phyloP scores from a whole-genome alignment of 1,140 invertebrate species.

The Metaphire vulgaris region DNA sequence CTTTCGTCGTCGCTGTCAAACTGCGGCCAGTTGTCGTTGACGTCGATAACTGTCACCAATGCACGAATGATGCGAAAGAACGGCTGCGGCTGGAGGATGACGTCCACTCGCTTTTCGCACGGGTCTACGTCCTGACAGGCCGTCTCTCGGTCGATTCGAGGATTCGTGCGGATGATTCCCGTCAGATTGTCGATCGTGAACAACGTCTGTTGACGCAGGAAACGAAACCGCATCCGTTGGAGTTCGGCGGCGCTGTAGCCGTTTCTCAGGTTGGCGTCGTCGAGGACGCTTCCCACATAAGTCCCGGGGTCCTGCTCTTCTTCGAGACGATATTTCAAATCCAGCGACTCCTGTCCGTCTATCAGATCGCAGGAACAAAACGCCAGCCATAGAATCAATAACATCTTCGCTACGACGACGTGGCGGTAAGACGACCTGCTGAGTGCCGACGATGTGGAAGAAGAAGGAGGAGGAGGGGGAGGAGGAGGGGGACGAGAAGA shows the following conservation, averaged over 20 bases:
- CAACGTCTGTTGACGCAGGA: neutral
- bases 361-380: neutral
- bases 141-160: slow-evolving; percentile 12
- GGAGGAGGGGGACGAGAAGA: too few relatives aligned
- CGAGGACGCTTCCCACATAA: neutral
- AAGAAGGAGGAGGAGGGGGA: neutral
- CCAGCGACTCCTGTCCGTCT: too few relatives aligned
- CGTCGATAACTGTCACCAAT: slow-evolving; percentile 55
- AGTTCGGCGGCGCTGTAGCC: too few relatives aligned
- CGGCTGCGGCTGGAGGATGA: slow-evolving; percentile 14
- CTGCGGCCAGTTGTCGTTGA: slow-evolving; percentile 43
- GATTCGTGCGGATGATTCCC: slow-evolving; percentile 23
- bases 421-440: too few relatives aligned
- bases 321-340: neutral
- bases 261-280: neutral
- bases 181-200: slow-evolving; percentile 21
- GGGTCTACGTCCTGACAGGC: neutral
- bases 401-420: neutral
- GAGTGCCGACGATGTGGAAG: too few relatives aligned
- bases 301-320: slow-evolving; percentile 4
- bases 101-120: slow-evolving; percentile 10
- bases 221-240: neutral
- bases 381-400: neutral
- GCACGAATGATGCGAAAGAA: slow-evolving; percentile 30
- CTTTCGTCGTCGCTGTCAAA: slow-evolving; percentile 58